phyloP scores from a whole-genome alignment of 2,113 vertebrate species.

The Sceloporus tristichus region DNA sequence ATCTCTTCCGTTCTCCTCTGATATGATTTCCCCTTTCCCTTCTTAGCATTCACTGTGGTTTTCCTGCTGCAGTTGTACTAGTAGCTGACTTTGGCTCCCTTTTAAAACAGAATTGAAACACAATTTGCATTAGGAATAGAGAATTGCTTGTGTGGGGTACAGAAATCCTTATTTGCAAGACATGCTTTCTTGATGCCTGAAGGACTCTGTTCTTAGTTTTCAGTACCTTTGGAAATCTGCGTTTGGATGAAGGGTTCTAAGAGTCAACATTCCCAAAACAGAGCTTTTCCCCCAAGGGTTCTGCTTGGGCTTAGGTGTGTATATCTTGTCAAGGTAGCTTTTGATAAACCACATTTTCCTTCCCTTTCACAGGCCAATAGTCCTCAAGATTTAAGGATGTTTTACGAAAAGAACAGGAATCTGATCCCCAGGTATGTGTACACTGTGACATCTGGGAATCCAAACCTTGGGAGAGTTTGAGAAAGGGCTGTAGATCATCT shows the following conservation, averaged over 20 bases:
- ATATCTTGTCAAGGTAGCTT: background rate
- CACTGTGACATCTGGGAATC: background rate
- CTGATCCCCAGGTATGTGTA: constrained; percentile 92
- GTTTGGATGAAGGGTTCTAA: too few relatives aligned
- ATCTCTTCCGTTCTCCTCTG: background rate
- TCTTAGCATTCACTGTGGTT: background rate
- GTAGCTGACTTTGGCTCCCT: too few relatives aligned
- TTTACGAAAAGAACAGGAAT: constrained; percentile 97
- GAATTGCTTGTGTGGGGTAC: too few relatives aligned
- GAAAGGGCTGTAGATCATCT: background rate
- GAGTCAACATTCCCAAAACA: too few relatives aligned
- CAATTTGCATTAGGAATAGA: too few relatives aligned
- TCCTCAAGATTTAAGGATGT: constrained; percentile 96
- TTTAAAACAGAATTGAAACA: too few relatives aligned
- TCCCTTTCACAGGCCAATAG: constrained; percentile 87
- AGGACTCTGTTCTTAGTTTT: too few relatives aligned
- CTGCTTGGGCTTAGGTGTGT: background rate
- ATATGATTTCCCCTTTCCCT: background rate
- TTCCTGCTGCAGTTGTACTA: background rate
- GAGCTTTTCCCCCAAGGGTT: too few relatives aligned
- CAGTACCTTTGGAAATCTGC: too few relatives aligned
- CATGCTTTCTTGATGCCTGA: background rate
- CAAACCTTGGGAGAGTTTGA: too few relatives aligned
- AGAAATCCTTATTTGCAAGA: too few relatives aligned
- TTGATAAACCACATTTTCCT: background rate